Evolutionary conservation across 2,888 invertebrate species (phyloP), one percentile per base, ranked within the genome.

Genomic region (Hirudinaria manillensis): DNA sequence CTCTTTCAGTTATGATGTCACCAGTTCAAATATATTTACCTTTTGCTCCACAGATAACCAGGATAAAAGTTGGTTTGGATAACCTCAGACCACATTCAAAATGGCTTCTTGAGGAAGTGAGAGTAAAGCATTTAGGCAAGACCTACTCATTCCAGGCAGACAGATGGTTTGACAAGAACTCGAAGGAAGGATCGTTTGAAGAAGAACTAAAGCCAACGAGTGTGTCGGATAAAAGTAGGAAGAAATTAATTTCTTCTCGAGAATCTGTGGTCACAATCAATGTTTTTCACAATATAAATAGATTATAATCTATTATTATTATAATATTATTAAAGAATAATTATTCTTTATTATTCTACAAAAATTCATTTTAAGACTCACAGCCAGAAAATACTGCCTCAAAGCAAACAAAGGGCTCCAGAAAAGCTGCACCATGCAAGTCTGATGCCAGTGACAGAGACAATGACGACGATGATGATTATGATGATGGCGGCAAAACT

Each of bases 91-190:
- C 55, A 2, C 56, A 65, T 0, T 24, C 36, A n/a, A 36, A 32
- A 16, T 73, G 73, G 73, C 36, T 34, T 38, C 38, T 56, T n/a
- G 73, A 65, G 36, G 65, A 65, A n/a, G 65, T 65, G 34, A 73
- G 10, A 27, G 24, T 73, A 29, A 73, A 65, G 38, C 34, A 21
- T 24, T 4, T 36, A 34, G 27, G 10, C 29, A 27, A 2, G 29
- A 65, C 65, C 65, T 73, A 73, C 65, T 13, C 34, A 24, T 73
- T 73, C 36, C n/a, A 61, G n/a, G 73, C 61, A 10, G 29, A 73
- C 7, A 56, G 65, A 61, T 65, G 73, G 61, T 73, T 73, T 21
- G 73, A 73, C 65, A 73, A 55, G 21, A 24, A 61, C 7, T 29
- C n/a, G 21, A 61, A 61, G 24, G 73, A 65, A 19, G 65, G 73